Evolutionary conservation across 2,797 vertebrate species (phyloP), one percentile per base, ranked within the genome.

Genomic region (Anguilla marmorata): DNA sequence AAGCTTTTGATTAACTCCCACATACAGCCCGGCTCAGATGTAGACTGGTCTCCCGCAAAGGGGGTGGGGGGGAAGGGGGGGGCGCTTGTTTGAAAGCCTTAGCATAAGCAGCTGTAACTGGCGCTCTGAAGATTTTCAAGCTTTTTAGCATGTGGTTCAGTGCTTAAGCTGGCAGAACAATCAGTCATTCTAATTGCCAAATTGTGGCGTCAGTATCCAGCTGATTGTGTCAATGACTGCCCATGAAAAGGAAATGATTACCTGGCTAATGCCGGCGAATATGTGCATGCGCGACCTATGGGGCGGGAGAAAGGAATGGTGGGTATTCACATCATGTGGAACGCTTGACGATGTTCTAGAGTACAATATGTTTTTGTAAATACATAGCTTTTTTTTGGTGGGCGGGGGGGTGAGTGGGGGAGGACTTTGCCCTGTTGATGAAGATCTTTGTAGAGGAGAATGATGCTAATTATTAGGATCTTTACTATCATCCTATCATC

Each of bases 1-100:
- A 84, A 84, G 83, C 83, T 84, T 84, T 56, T 56, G 52, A 84
- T 84, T 11, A 30, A 84, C 83, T 14, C 83, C 83, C 83, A 84
- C 48, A 41, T 50, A 48, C 37, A 82, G 7, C 37, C 33, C 14
- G 8, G 41, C 7, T 80, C 14, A 41, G 33, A 80, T 41, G 41
- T 21, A 80, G 41, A 80, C 41, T 16, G 14, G 41, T 45, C 82
- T 24, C 82, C 3, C 24, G n/a, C 21, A 16, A 19, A 0, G 30
- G 74, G 16, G 5, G 6, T 8, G 41, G 19, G 80, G 48, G 1
- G 21, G 7, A 0, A 2, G 45, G 50, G 80, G 48, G 41, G 0
- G n/a, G 48, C 0, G n/a, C 19, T 1, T 27, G 21, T n/a, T 21
- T 24, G 45, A 12, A 27, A 84, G 80, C 12, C 21, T 79, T 27